Evolutionary conservation across 2,888 invertebrate genomes (phyloP), one percentile per base, ranked within the genome.

Genomic region (Papilio demoleus): DNA sequence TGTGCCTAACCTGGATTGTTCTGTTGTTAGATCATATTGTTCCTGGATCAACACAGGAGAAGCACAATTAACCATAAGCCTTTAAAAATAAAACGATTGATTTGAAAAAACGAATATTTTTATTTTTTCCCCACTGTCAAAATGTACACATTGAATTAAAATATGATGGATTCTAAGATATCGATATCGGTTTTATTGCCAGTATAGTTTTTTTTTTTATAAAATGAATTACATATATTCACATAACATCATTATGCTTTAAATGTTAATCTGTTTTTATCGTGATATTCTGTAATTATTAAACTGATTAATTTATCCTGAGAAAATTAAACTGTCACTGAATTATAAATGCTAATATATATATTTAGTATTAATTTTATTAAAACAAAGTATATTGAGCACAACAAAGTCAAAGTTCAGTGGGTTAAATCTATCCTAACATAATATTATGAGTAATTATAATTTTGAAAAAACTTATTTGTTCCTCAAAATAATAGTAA

Each of bases 61-160:
- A 80, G 88, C 86, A 84, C 85, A 83, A 81, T 81, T 82, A 82
- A 82, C 80, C 82, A 77, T 88, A 87, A 86, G 84, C 80, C 82
- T 81, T 70, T 84, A 71, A 73, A 75, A 87, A 88, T 87, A 86
- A 90, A 89, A 89, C 75, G 73, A 75, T 81, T 83, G 84, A 81
- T 83, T 88, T 85, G 77, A 82, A 90, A 88, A 50, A 27, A 27
- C n/a, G 88, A 86, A 82, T 78, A 79, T 76, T 81, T 81, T 84
- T 81, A 86, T 59, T 81, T 88, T 86, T 82, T 72, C 70, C 76
- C 58, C 50, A 31, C 17, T 56, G 62, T 50, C 19, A 78, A 77
- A 72, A 75, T 72, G 63, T 70, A 73, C 69, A 71, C 24, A n/a
- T 53, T 59, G 31, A 31, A 31, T 31, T 47, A 59, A 11, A 59